Conservation (phyloP, 2,113 vertebrate species). For the Ptyas mucosa region DNA sequence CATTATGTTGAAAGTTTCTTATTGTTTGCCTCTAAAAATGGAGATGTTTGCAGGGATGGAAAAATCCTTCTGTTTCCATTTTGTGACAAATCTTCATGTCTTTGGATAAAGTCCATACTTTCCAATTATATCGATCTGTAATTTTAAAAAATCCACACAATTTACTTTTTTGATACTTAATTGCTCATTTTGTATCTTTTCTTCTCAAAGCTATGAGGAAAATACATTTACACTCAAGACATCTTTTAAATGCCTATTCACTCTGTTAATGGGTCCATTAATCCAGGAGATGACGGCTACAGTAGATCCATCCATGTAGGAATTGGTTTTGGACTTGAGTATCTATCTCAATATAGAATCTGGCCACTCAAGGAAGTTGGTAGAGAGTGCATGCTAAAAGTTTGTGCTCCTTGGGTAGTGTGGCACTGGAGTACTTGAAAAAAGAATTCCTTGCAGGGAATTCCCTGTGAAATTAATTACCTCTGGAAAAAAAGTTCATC, state of each 20-base stretch:
- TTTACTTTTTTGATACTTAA: neutral
- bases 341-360: neutral
- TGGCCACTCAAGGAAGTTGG: neutral
- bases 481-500: neutral
- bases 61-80: neutral
- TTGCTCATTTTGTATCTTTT: neutral
- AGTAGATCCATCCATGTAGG: neutral
- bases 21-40: neutral
- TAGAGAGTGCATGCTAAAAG: neutral
- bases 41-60: neutral
- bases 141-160: neutral
- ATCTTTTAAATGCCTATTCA: neutral
- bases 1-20: neutral
- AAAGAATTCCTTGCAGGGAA: neutral
- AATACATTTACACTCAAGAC: neutral
- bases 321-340: neutral
- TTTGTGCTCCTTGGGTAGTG: neutral
- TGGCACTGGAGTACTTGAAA: neutral
- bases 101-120: neutral
- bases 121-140: neutral
- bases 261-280: neutral
- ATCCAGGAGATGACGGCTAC: neutral
- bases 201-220: neutral
- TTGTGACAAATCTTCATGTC: neutral
- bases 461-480: neutral